Base-by-base conservation (phyloP, 2,888 invertebrate species). In the Epinotia brunnichana region DNA sequence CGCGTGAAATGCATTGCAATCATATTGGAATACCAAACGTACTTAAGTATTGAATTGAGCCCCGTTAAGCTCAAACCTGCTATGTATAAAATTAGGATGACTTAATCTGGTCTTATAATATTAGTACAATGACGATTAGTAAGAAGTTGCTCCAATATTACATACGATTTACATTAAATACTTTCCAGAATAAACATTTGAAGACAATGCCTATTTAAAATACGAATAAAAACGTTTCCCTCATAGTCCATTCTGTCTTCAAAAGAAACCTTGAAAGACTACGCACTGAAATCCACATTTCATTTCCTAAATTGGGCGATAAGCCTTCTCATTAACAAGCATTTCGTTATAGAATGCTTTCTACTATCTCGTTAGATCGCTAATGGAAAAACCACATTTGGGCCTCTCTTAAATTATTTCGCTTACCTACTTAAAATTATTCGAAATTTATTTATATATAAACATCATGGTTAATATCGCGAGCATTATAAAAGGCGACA, bases 401-500 rank as follows among this genome's bases (percentile, higher is more conserved):
- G 7, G 57, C 53, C 35, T 13, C 54, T 11, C 24, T 51, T 15
- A 69, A 66, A 44, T 7, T 41, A 63, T 57, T 57, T 29, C 29
- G 54, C 35, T 53, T n/a, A n/a, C n/a, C n/a, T n/a, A n/a, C n/a
- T n/a, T 35, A 13, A 59, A 70, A 59, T 59, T 44, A 59, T 24
- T 39, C n/a, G 17, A 57, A 70, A 69, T 29, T 53, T 66, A 64
- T 60, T 67, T 74, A 24, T 17, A 21, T 59, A 63, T 54, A 69
- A 62, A 63, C 53, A 60, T 21, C 66, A 66, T 48, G 48, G 53
- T 72, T 60, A 72, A 64, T 72, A 71, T 54, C 63, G 54, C 64
- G n/a, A 69, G 64, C 67, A 74, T 74, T 74, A 73, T 73, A 73
- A 73, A 73, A 69, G 69, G 67, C 76, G 78, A 77, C 79, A 82